Evolutionary conservation across 2,797 vertebrate genomes (phyloP), one percentile per base, ranked within the genome.

Genomic region (Meda fulgida): DNA sequence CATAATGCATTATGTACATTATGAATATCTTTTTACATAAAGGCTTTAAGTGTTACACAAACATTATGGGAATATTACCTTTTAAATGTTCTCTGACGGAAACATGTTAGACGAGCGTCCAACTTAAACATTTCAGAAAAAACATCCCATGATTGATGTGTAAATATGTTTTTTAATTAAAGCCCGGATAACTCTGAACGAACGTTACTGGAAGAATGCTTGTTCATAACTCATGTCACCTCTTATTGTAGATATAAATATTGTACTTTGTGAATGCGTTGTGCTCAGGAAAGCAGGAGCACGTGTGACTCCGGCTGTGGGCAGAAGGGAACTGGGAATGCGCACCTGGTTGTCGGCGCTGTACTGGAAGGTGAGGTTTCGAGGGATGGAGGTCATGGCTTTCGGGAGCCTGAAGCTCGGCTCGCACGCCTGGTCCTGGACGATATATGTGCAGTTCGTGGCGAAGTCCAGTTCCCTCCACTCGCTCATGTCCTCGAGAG

Each of bases 361-460:
- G 81, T 94, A 92, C 16, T 92, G 87, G 29, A 96, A 95, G 80
- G 93, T 90, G 72, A 96, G 94, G 87, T 95, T 96, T 2, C 92
- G 91, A 0, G 95, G 95, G 66, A 96, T 93, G 89, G 95, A 96
- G 11, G 94, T 94, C 92, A 94, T 92, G 31, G 94, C 95, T 76
- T 85, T 92, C 67, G 94, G 94, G 21, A 94, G 84, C 66, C 88
- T 88, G 87, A 95, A 92, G 18, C 85, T 83, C 2, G 91, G 93
- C 65, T 95, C 94, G 0, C 90, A 91, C 5, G 83, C 90, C 89
- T 96, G 96, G 91, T 96, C 94, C 0, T 93, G 94, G 14, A 95
- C 94, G 6, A 95, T 93, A 93, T 95, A 95, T 84, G 95, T 96
- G 91, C 93, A 95, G 89, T 90, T 94, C 38, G 93, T 89, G 70